Base-by-base conservation (phyloP, 2,113 vertebrate species). In the Sinocyclocheilus anophthalmus region DNA sequence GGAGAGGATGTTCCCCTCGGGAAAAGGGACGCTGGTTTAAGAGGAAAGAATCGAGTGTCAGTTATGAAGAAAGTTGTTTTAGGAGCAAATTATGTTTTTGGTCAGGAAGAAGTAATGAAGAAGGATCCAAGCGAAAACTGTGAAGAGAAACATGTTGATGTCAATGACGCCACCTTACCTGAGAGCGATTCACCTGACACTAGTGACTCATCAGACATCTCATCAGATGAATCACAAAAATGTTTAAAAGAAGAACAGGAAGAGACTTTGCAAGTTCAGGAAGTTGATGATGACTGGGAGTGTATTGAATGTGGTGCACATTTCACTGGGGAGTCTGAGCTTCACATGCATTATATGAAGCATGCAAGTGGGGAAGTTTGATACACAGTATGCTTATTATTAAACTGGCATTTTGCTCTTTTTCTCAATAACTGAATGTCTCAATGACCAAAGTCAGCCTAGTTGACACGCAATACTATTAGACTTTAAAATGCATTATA, bases 301-400 rank as follows among this genome's bases (percentile, higher is more conserved):
- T 95, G 94, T 87, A 89, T 91, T 69, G 92, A 92, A 65, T 95
- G 94, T 72, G 88, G 92, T 24, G 86, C 84, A 83, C 90, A 90
- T 67, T 95, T 94, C 84, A 87, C 89, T 86, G 87, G 91, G 50
- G 89, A 94, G 20, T 65, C 69, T 63, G 57, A 86, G 63, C 90
- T 94, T 55, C 93, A 94, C 85, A 83, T 90, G 42, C 94, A 94
- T 90, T 95, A 94, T 77, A 89, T 94, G 59, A 91, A 92, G 85
- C 94, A 94, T 72, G 94, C 93, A 16, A 92, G 90, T 22, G 94
- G 94, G 11, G 93, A 94, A 63, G 53, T 94, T 50, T 93, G 91
- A 89, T 65, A 24, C n/a, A 70, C 33, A 22, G 16, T 70, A 72
- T 37, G 65, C 33, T 39, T 72, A 16, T 70, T 70, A 70, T 70